These are phyloP conservation scores for Yponomeuta malinellus DNA, from an alignment of 2,888 invertebrate species.

Conservation along the genomic window DNA sequence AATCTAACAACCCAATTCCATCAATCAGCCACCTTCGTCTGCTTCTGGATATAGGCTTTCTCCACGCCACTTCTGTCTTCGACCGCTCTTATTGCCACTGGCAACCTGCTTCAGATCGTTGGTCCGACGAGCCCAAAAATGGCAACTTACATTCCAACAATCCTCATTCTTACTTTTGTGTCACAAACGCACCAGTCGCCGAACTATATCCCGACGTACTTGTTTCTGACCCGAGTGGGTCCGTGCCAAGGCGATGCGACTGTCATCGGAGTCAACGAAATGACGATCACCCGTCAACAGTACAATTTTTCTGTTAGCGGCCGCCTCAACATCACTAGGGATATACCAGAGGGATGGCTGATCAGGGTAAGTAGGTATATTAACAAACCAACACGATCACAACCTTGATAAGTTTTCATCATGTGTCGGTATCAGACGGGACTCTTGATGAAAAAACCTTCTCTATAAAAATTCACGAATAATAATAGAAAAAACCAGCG, in stretches of 20 bases:
- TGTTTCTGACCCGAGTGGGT: slow-evolving; percentile 38
- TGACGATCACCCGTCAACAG: slow-evolving; percentile 33
- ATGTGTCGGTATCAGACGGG: too few relatives aligned
- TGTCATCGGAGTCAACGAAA: slow-evolving; percentile 32
- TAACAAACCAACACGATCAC: too few relatives aligned
- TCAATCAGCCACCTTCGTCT: too few relatives aligned
- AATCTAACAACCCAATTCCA: too few relatives aligned
- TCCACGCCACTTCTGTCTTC: too few relatives aligned
- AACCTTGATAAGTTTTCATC: too few relatives aligned
- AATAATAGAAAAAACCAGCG: too few relatives aligned
- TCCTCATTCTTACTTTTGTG: background rate
- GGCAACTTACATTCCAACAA: background rate
- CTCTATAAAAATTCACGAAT: too few relatives aligned
- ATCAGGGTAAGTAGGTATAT: slow-evolving; percentile 37
- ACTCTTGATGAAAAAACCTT: too few relatives aligned
- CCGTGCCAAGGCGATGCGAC: slow-evolving; percentile 29
- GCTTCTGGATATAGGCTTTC: too few relatives aligned
- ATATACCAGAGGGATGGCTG: slow-evolving; percentile 44
- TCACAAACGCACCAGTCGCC: background rate
- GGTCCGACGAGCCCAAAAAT: background rate
- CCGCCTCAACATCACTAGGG: slow-evolving; percentile 34
- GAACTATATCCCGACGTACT: slow-evolving; percentile 34
- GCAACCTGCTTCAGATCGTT: too few relatives aligned
- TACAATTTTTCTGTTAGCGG: slow-evolving; percentile 40
- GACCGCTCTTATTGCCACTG: too few relatives aligned